Base-by-base conservation (phyloP, 2,888 invertebrate species). In the Hydrotaea diabolus region DNA sequence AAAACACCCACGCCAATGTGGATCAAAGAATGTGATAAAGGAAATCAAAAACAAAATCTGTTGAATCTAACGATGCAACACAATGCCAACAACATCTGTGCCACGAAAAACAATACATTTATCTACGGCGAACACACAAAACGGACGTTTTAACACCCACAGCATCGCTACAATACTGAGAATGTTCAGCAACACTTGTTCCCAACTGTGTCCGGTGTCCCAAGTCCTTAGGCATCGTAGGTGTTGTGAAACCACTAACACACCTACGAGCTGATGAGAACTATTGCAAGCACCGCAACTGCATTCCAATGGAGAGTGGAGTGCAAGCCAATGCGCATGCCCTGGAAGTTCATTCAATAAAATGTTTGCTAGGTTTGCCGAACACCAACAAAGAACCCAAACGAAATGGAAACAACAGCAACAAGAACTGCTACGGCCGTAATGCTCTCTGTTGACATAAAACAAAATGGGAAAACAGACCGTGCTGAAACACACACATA, bases 281-380 rank as follows among this genome's bases (percentile, higher is more conserved):
- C 64, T 79, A n/a, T 13, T 0, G 11, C 13, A 55, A 31, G 31
- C 31, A 31, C 31, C 7, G 7, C 31, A 31, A 31, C 31, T 4
- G 31, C 21, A 74, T 79, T 82, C 79, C 79, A 76, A 23, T 76
- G 46, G 62, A 62, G 31, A 64, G 76, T 46, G 62, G 55, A 69
- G 23, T 19, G 3, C 26, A 23, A 26, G 0, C 0, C 8, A 83
- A 0, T 59, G 86, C 87, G 88, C 88, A 86, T 82, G 86, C 85
- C 17, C 77, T 87, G 88, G 88, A 88, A 88, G 79, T 88, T 88
- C 88, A 88, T 88, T 88, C 86, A 88, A 85, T 87, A 86, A 87
- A 83, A 80, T 75, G 77, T 80, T 26, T 73, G 72, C 69, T 59
- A 31, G 31, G 31, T 31, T 81, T 49, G n/a, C 75, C 31, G 31